Evolutionary conservation across 2,888 invertebrate species (phyloP).

Genomic region (Cremastinae sp.): DNA sequence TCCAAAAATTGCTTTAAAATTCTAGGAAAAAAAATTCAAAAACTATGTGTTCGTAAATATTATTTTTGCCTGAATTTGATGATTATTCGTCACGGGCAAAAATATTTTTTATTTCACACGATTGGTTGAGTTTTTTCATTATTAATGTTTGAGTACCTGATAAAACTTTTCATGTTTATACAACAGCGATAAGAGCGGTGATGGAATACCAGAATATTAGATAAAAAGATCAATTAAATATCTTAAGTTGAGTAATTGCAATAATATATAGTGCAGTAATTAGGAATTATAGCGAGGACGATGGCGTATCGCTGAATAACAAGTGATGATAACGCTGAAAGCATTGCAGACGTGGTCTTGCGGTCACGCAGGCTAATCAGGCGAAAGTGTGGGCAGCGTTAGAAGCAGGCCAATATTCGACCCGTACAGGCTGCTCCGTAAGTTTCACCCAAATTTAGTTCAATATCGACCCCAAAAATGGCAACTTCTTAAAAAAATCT

Average conservation of each 20-base stretch:
- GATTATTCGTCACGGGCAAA: no score
- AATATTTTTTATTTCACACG: no score
- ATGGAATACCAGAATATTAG: constrained; percentile 23
- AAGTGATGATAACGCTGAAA: constrained; percentile 60
- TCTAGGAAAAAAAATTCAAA: no score
- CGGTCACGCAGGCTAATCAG: constrained; percentile 68
- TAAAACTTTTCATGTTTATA: constrained; percentile 34
- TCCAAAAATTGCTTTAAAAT: no score
- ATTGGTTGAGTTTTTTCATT: no score
- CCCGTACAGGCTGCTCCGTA: constrained; percentile 5
- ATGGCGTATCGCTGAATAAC: constrained; percentile 55
- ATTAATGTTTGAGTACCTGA: constrained; percentile 17
- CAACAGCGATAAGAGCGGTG: constrained; percentile 28
- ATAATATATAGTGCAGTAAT: constrained; percentile 55
- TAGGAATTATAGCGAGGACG: constrained; percentile 45
- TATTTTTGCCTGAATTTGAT: no score
- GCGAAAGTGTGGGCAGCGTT: constrained; percentile 56
- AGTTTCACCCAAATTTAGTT: neutral
- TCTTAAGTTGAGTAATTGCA: constrained; percentile 56
- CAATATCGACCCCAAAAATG: no score
- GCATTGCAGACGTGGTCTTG: constrained; percentile 45
- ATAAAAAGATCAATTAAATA: constrained; percentile 37
- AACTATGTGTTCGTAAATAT: no score
- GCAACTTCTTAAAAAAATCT: no score
- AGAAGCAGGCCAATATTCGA: constrained; percentile 33